phyloP scores from a whole-genome alignment of 2,113 vertebrate species.

The Speoplatyrhinus poulsoni region DNA sequence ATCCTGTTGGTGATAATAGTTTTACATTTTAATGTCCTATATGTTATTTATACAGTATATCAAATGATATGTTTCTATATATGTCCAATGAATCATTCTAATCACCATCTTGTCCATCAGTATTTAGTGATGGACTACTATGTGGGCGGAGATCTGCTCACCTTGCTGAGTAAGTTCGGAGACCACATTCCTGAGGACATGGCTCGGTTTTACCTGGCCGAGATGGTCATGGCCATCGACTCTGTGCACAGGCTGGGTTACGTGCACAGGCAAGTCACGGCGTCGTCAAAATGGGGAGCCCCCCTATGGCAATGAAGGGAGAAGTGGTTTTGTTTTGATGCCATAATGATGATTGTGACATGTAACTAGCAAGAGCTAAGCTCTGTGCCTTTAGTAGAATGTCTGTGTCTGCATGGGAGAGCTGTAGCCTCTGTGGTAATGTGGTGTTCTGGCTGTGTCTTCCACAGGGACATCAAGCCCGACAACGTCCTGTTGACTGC shows the following conservation, averaged over 20 bases:
- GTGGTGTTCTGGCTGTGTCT: neutral
- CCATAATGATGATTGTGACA: too few species aligned
- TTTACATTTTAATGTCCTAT: too few species aligned
- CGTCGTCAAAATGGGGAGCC: too few species aligned
- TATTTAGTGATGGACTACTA: conserved; percentile 90
- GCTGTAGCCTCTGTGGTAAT: neutral
- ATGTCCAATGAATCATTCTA: neutral
- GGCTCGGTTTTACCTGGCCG: conserved; percentile 87
- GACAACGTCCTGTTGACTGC: conserved; percentile 86
- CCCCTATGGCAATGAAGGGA: too few species aligned
- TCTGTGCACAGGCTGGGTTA: conserved; percentile 85
- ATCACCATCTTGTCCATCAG: conserved; percentile 49
- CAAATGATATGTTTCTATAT: neutral
- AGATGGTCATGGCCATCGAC: conserved; percentile 86
- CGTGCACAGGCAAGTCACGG: conserved; percentile 75
- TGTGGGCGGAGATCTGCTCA: conserved; percentile 85
- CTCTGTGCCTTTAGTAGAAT: too few species aligned
- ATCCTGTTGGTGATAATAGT: too few species aligned
- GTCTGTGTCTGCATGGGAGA: neutral
- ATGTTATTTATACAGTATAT: too few species aligned
- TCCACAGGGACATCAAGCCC: conserved; percentile 84
- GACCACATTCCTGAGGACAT: conserved; percentile 84
- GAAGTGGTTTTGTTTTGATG: too few species aligned
- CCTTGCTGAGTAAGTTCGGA: conserved; percentile 87
- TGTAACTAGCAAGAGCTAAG: too few species aligned